A percentile compares a stretch with the other conserved stretches of the same genome.
phyloP scores from a whole-genome alignment of 2,797 vertebrate genomes.

The Euphonia xanthogaster region DNA sequence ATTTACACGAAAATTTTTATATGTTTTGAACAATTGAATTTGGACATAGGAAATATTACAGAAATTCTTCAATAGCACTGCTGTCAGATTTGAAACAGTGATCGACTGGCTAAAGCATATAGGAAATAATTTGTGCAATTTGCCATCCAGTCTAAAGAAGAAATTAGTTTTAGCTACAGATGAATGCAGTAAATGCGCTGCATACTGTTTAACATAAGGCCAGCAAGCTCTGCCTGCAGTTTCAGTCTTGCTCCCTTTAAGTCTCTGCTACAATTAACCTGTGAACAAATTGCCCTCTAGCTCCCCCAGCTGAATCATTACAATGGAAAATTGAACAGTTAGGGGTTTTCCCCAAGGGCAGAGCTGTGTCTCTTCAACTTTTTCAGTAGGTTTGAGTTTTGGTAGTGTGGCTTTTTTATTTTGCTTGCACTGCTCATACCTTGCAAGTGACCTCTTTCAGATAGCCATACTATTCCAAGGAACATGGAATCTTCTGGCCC shows the following conservation, averaged over 20 bases:
- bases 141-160: neutral
- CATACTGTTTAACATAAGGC: neutral
- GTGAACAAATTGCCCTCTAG: conserved; percentile 60
- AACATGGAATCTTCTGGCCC: neutral
- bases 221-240: neutral
- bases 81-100: neutral
- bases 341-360: neutral
- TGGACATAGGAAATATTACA: neutral
- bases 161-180: neutral
- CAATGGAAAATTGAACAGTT: neutral
- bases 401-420: neutral
- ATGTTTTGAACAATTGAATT: neutral
- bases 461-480: neutral
- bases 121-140: neutral
- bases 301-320: conserved; percentile 61
- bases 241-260: neutral
- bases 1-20: neutral
- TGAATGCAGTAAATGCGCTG: neutral
- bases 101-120: neutral
- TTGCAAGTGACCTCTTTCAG: neutral
- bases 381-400: neutral
- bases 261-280: neutral
- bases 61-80: neutral
- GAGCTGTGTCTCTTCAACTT: neutral
- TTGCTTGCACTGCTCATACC: neutral